Base-by-base conservation (phyloP, 2,888 invertebrate genomes). In the Lithophane socia region DNA sequence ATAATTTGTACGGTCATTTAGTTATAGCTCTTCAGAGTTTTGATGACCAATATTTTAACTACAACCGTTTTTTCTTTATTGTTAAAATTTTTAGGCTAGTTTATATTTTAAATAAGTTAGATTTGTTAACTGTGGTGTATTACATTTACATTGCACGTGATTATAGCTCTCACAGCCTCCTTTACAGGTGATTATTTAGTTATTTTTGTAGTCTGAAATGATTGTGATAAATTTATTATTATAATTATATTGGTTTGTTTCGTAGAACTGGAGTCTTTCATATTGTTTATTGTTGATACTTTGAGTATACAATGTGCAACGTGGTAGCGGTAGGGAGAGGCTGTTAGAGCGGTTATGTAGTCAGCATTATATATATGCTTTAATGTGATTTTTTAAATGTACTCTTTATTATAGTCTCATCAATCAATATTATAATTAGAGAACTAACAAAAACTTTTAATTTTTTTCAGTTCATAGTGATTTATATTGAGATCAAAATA, bases 301-400 rank as follows among this genome's bases (percentile, higher is more conserved):
- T 94, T 92, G 92, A 92, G 92, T 93, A 92, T 91, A 90, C 91
- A 90, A 90, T 87, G 88, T 90, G 87, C 90, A 88, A 87, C 79
- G 87, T 83, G 83, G 72, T 83, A 80, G 84, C 79, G 80, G 91
- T 90, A 91, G 90, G 92, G 92, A 87, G 94, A 89, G 96, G 96
- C 96, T 95, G 96, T 94, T 92, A 94, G 95, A 95, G 95, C 93
- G 89, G 92, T 94, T 95, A 95, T 96, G 96, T 97, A 97, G 97
- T 97, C 97, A 96, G 96, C 96, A 96, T 96, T 97, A 97, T 96
- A 95, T 96, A 96, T 97, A 96, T 97, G 96, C 97, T 97, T 97
- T 96, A 96, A 96, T 97, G 97, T 97, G 97, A 97, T 97, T 97
- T 96, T 96, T 96, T 96, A 95, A 96, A 96, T 96, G 96, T 96